Base-by-base conservation (phyloP, 2,113 vertebrate genomes). In the Chionis minor region DNA sequence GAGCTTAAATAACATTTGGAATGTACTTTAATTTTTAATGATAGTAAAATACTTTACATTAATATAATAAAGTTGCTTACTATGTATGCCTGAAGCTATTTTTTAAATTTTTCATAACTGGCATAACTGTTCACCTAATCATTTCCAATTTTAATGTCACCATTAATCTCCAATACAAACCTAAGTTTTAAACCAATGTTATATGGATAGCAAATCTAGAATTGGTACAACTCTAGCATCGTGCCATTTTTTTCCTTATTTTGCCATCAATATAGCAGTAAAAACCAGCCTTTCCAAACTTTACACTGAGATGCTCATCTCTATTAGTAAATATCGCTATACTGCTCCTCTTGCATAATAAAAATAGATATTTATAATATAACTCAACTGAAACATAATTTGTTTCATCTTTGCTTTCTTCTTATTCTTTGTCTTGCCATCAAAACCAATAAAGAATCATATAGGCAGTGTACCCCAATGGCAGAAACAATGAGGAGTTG, bases 151-250 rank as follows among this genome's bases (percentile, higher is more conserved):
- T 93, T 75, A 45, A 78, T 58, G 27, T 7, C 26, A 56, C 33
- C 24, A 14, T 45, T 62, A 65, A 58, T 81, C 79, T 80, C 66
- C 58, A 28, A 40, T 32, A 74, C 21, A 84, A 81, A 49, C 2
- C 2, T 18, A 49, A 44, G 18, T 81, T 81, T 78, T 40, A 62
- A 79, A 70, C 4, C 62, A 69, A 45, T 5, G 8, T 62, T 62
- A 63, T 67, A 61, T 45, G 75, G 52, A 65, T 21, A 33, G 4
- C 15, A 65, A 71, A 40, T 30, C 45, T 55, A 38, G 32, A 85
- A 78, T 19, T 0, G 0, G 40, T 19, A 62, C 18, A 49, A 40
- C 9, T 81, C 47, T n/a, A 47, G n/a, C 28, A 38, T 22, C 2
- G 0, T 17, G 22, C 14, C 22, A 44, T 62, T 74, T 20, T 44